Percentiles rank a stretch among this genome's conserved stretches.
phyloP scores from a whole-genome alignment of 2,888 invertebrate genomes.

The Philaethria dido region DNA sequence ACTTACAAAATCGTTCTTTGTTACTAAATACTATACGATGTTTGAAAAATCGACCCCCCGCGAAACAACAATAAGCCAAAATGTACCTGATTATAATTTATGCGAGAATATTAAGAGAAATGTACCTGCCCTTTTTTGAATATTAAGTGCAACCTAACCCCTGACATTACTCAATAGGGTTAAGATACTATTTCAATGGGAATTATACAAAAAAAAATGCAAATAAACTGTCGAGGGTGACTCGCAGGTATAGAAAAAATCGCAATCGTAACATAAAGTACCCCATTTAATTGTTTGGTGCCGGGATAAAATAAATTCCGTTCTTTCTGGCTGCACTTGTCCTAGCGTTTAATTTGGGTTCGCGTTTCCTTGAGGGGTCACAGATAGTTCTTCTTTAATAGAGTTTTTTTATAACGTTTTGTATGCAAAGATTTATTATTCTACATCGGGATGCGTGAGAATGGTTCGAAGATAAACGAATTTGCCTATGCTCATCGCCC shows the following conservation, averaged over 20 bases:
- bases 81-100: constrained; percentile 85
- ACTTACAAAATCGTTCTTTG: constrained; percentile 54
- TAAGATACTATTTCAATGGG: constrained; percentile 82
- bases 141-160: constrained; percentile 85
- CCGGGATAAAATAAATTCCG: constrained; percentile 48
- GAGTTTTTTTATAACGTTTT: constrained; percentile 73
- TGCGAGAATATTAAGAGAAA: constrained; percentile 84
- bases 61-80: constrained; percentile 77
- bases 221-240: constrained; percentile 82
- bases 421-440: constrained; percentile 83
- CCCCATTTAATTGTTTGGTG: constrained; percentile 53
- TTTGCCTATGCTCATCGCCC: constrained; percentile 80
- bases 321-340: constrained; percentile 74
- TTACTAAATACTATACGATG: constrained; percentile 51
- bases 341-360: constrained; percentile 81
- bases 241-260: constrained; percentile 69
- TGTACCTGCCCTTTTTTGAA: constrained; percentile 85
- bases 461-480: constrained; percentile 80
- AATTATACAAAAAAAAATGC: constrained; percentile 80
- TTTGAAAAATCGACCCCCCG: constrained; percentile 59
- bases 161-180: constrained; percentile 83
- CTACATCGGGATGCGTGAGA: constrained; percentile 79
- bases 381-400: constrained; percentile 81
- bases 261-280: constrained; percentile 69
- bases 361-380: constrained; percentile 69